phyloP scores from a whole-genome alignment of 2,797 vertebrate genomes.

The Paramormyrops hopkinsi region DNA sequence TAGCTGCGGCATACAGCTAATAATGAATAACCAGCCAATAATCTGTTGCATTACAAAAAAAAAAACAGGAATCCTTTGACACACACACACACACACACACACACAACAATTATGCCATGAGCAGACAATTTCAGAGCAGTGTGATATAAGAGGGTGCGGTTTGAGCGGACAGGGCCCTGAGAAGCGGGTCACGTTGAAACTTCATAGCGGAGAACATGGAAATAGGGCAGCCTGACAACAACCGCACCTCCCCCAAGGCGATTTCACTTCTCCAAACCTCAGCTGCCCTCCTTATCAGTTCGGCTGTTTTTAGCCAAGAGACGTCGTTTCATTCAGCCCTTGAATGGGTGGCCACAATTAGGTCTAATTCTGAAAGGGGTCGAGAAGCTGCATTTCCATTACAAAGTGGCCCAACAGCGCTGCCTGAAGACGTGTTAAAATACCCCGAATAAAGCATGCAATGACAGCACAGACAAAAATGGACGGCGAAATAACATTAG shows the following conservation, averaged over 20 bases:
- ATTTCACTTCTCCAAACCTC: constrained; percentile 28
- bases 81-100: background rate
- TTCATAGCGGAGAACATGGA: background rate
- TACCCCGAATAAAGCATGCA: background rate
- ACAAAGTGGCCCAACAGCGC: background rate
- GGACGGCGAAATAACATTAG: background rate
- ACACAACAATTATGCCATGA: background rate
- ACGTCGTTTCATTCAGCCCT: background rate
- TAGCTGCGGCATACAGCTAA: background rate
- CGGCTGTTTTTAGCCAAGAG: background rate
- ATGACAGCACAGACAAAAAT: background rate
- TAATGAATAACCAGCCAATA: background rate
- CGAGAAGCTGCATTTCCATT: background rate
- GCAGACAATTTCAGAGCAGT: background rate
- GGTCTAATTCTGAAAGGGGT: background rate
- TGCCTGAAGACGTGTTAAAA: background rate
- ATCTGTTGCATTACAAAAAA: background rate
- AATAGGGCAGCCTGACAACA: background rate
- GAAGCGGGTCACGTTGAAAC: background rate
- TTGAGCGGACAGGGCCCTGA: background rate
- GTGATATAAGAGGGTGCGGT: background rate
- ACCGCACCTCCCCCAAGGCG: background rate
- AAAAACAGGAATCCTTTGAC: background rate
- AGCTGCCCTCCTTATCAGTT: background rate
- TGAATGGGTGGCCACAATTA: background rate